Evolutionary conservation across 1,140 invertebrate genomes (phyloP).

Genomic region (Eubasilissa regina): DNA sequence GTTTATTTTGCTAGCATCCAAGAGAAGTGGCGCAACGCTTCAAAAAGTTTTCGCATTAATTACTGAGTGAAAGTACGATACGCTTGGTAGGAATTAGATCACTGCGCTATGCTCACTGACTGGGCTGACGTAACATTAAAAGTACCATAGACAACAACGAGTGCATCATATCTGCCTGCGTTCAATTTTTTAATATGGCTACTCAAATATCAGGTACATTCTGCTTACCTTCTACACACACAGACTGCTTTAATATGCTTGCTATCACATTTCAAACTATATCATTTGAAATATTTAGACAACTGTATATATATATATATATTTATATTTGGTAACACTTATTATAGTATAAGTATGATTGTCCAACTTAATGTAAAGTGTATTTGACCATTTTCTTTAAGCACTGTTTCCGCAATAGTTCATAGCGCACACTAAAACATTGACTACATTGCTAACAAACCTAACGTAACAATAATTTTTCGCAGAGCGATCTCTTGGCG

Average conservation of each 20-base stretch:
- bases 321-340: not conserved
- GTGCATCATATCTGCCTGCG: constrained; percentile 9
- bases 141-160: constrained; percentile 21
- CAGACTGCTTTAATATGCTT: constrained; percentile 23
- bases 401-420: constrained; percentile 20
- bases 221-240: constrained; percentile 33
- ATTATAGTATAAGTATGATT: not conserved
- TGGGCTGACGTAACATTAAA: constrained; percentile 21
- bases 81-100: constrained; percentile 34
- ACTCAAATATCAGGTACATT: constrained; percentile 26
- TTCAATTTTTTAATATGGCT: constrained; percentile 7
- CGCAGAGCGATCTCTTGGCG: constrained; percentile 82
- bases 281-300: constrained; percentile 6
- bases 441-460: constrained; percentile 22
- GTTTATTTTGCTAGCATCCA: constrained; percentile 1
- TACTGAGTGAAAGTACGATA: constrained; percentile 36
- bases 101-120: constrained; percentile 10
- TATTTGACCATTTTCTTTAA: not conserved
- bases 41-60: constrained; percentile 40
- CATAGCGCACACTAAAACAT: constrained; percentile 27
- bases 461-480: constrained; percentile 60
- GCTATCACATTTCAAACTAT: constrained; percentile 27
- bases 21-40: constrained; percentile 21
- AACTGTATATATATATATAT: constrained; percentile 14
- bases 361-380: not conserved